Evolutionary conservation across 1,140 invertebrate genomes (phyloP).

Genomic region (Cylas formicarius): DNA sequence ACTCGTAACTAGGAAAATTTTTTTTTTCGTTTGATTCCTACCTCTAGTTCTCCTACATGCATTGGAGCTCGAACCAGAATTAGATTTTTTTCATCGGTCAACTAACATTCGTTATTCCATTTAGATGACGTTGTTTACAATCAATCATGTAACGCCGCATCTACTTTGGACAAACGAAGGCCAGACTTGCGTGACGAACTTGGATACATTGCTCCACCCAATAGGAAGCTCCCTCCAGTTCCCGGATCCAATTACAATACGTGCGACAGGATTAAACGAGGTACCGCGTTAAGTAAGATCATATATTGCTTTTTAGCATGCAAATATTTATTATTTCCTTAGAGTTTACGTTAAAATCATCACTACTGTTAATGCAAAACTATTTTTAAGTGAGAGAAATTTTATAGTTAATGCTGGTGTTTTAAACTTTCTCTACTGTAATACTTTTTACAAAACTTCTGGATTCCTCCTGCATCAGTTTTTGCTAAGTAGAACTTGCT

Average conservation of each 20-base stretch:
- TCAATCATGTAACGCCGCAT: constrained; percentile 63
- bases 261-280: constrained; percentile 86
- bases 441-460: too few species aligned
- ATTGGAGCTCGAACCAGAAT: neutral
- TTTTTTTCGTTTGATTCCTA: constrained; percentile 1
- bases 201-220: constrained; percentile 86
- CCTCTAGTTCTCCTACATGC: neutral
- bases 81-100: neutral
- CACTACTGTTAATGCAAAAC: too few species aligned
- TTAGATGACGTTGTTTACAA: constrained; percentile 85
- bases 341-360: too few species aligned
- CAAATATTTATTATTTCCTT: constrained; percentile 19
- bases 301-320: constrained; percentile 36
- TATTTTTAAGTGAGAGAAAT: too few species aligned
- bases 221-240: constrained; percentile 82
- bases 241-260: constrained; percentile 89
- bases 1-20: too few species aligned
- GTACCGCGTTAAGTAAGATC: constrained; percentile 80
- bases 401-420: too few species aligned
- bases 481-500: too few species aligned
- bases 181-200: constrained; percentile 80
- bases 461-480: too few species aligned
- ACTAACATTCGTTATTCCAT: neutral
- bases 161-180: constrained; percentile 76
- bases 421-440: too few species aligned